Conservation (phyloP, 1,140 invertebrate species). For the Procambarus clarkii region DNA sequence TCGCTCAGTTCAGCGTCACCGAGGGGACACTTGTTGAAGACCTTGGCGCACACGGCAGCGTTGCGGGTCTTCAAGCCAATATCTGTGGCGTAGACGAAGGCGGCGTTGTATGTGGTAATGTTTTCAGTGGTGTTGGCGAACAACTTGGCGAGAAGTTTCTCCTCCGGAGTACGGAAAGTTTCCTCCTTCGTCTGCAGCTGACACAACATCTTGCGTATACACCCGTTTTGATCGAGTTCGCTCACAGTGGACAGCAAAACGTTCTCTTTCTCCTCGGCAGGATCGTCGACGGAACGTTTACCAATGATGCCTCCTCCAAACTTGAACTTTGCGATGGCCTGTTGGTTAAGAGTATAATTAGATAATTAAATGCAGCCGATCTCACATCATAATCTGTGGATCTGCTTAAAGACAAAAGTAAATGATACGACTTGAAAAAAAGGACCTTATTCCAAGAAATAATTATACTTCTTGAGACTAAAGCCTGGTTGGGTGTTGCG, state of each 20-base stretch:
- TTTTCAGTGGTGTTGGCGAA: constrained; percentile 24
- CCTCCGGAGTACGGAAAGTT: neutral
- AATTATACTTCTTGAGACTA: too few species aligned
- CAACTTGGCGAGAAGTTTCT: constrained; percentile 19
- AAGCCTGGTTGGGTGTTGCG: too few species aligned
- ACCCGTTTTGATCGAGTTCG: constrained; percentile 35
- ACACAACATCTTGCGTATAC: constrained; percentile 45
- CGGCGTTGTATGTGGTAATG: constrained; percentile 37
- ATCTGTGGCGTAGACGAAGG: constrained; percentile 49
- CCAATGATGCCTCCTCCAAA: too few species aligned
- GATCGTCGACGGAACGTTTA: neutral
- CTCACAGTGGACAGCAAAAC: constrained; percentile 19
- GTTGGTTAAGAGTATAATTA: too few species aligned
- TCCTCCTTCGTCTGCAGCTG: constrained; percentile 48
- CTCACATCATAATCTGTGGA: too few species aligned
- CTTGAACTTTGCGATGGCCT: too few species aligned
- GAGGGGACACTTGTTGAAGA: constrained; percentile 41
- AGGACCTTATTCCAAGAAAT: too few species aligned
- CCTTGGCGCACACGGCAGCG: constrained; percentile 22
- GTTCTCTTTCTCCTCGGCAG: neutral
- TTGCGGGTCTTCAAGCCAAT: constrained; percentile 31
- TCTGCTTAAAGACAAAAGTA: too few species aligned
- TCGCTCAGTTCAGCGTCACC: neutral
- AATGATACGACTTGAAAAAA: too few species aligned
- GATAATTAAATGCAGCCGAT: too few species aligned